Evolutionary conservation across 2,888 invertebrate genomes (phyloP), one percentile per base, ranked within the genome.

Genomic region (Mermis nigrescens): DNA sequence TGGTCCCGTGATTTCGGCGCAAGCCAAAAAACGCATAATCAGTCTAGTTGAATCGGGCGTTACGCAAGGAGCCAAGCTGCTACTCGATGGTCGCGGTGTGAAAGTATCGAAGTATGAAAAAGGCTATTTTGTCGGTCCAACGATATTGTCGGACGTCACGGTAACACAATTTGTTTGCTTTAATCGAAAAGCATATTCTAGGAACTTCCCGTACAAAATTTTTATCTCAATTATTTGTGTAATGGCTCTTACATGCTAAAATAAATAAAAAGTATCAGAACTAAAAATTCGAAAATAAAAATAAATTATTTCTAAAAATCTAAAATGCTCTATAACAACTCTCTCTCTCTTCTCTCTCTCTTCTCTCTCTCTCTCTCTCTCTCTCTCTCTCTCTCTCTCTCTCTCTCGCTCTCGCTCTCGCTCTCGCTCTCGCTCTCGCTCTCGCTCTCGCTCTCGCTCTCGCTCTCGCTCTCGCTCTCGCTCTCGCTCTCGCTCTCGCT

Each of bases 81-180:
- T 82, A 2, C 79, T 98, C 51, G 98, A 98, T 74, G 98, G 98
- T 0, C 81, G 94, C 55, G 79, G 80, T 55, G 71, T 89, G 59
- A 80, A 78, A 60, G 91, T 98, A 0, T 72, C 64, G 52, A 90
- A 89, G 57, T 98, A 83, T 73, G 92, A 94, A 68, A 86, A 86
- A 48, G 98, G 98, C 62, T 95, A 98, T 78, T 99, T 99, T 74
- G 85, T 99, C 7, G 98, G 92, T 1, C 94, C 98, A 0, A 94
- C 94, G 15, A 82, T 99, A 64, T 76, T 98, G 3, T 82, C 86
- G 1, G 81, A 85, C 68, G 95, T 95, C 1, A 82, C 80, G 73
- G 79, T 80, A 68, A 64, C 1, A 28, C 58, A n/a, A n/a, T n/a
- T n/a, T n/a, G n/a, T n/a, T n/a, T n/a, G n/a, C n/a, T n/a, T n/a